Evolutionary conservation across 2,888 invertebrate genomes (phyloP).

Genomic region (Melikaiella ostensackeni): DNA sequence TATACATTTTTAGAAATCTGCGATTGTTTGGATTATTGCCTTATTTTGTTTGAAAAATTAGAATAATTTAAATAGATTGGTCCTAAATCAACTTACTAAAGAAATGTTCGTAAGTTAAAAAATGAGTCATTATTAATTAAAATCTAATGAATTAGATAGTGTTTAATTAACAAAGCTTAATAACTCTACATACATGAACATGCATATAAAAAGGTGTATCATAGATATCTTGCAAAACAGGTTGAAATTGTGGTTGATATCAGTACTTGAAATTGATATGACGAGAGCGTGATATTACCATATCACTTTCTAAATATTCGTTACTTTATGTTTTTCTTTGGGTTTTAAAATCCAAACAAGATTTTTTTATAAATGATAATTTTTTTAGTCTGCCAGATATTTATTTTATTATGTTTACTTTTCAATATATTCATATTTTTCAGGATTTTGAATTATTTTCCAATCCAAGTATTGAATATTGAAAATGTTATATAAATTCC

Average conservation of each 20-base stretch:
- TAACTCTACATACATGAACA: too few species aligned
- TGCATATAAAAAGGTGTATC: background rate
- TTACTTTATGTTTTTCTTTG: background rate
- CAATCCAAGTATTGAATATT: too few species aligned
- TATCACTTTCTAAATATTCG: background rate
- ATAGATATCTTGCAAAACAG: background rate
- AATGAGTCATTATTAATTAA: background rate
- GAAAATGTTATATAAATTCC: background rate
- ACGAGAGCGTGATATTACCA: background rate
- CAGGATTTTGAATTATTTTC: background rate
- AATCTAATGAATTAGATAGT: background rate
- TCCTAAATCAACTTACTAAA: too few species aligned
- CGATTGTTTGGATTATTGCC: too few species aligned
- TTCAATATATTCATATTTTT: background rate
- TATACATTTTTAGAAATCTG: too few species aligned
- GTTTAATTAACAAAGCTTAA: background rate
- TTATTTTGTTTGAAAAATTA: too few species aligned
- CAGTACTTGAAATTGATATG: background rate
- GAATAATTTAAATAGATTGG: too few species aligned
- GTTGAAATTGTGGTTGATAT: background rate
- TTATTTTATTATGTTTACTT: background rate
- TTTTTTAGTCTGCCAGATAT: background rate
- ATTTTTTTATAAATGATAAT: background rate
- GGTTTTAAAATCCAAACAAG: background rate
- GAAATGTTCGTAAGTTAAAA: background rate